Evolutionary conservation across 2,888 invertebrate genomes (phyloP).

Genomic region (Cephus sareptanus): DNA sequence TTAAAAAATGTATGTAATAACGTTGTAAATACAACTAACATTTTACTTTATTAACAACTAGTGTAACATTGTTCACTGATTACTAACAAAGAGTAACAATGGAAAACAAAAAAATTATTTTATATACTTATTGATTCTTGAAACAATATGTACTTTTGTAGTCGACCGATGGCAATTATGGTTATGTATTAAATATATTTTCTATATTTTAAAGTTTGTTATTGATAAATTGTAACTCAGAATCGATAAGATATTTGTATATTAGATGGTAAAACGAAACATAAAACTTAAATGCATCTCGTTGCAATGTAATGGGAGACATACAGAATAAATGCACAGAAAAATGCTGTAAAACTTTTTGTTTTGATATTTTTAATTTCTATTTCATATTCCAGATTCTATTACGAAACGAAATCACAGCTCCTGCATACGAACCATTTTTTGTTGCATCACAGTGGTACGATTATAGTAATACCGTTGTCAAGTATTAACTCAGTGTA

Average conservation of each 20-base stretch:
- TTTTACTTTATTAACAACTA: neutral
- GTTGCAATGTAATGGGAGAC: neutral
- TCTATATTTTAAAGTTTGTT: neutral
- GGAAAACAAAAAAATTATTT: neutral
- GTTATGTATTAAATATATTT: neutral
- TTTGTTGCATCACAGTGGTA: no score
- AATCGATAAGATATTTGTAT: neutral
- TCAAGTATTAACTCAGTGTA: no score
- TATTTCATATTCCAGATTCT: neutral
- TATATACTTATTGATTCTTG: neutral
- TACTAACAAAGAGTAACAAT: neutral
- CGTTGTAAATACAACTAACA: slow-evolving; percentile 10
- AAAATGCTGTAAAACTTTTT: neutral
- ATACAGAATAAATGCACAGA: neutral
- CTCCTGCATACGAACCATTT: no score
- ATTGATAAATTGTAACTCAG: neutral
- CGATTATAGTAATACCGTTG: no score
- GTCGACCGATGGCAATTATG: neutral
- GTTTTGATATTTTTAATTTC: neutral
- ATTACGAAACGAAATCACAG: no score
- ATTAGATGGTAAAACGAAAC: neutral
- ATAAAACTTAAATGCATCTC: neutral
- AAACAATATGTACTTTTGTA: neutral
- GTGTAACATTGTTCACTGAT: neutral
- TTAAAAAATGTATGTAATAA: neutral